Evolutionary conservation across 2,888 invertebrate species (phyloP).

Genomic region (Drosophila mimica): DNA sequence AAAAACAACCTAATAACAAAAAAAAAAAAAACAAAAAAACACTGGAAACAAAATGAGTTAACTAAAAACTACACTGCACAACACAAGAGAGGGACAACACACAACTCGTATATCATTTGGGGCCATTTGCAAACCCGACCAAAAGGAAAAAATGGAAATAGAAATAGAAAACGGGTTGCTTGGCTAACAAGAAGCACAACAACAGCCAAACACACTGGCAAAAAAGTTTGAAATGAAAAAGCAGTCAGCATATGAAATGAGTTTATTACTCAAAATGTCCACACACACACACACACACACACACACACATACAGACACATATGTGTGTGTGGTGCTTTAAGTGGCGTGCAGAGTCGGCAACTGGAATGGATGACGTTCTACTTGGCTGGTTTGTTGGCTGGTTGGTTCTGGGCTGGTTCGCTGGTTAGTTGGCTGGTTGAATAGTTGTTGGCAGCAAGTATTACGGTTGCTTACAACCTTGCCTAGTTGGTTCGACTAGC

Average conservation of each 20-base stretch:
- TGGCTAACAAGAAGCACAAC: constrained; percentile 73
- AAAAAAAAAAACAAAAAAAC: constrained; percentile 18
- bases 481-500: constrained; percentile 34
- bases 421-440: constrained; percentile 9
- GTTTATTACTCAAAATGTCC: constrained; percentile 78
- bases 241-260: constrained; percentile 80
- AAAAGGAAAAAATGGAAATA: neutral
- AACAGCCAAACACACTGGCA: constrained; percentile 31
- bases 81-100: constrained; percentile 10
- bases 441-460: constrained; percentile 1
- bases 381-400: constrained; percentile 35
- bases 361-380: constrained; percentile 54
- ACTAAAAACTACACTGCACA: constrained; percentile 51
- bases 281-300: constrained; percentile 27
- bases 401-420: constrained; percentile 5
- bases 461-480: constrained; percentile 1
- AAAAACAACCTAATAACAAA: constrained; percentile 34
- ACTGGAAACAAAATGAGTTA: constrained; percentile 56
- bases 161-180: constrained; percentile 21
- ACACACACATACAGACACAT: neutral
- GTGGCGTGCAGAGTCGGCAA: constrained; percentile 64
- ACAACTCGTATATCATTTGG: constrained; percentile 71
- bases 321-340: constrained; percentile 50
- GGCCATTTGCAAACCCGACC: constrained; percentile 20
- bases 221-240: constrained; percentile 78